These are phyloP conservation scores for Hyla sarda DNA, from an alignment of 2,113 vertebrate species.

Conservation along the genomic window DNA sequence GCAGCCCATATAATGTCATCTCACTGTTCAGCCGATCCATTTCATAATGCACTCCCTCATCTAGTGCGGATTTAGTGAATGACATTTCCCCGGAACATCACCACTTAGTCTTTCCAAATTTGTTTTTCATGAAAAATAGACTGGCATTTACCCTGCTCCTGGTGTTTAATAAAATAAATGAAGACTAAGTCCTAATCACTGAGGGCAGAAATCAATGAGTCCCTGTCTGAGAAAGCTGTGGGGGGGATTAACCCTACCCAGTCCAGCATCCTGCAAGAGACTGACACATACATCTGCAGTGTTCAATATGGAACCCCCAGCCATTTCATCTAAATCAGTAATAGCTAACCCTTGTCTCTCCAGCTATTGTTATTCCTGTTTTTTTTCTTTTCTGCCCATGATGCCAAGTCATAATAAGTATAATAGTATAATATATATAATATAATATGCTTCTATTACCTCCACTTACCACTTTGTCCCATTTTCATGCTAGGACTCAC, in stretches of 20 bases:
- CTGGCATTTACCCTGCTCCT: conserved; percentile 48
- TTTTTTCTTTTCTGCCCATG: too few relatives aligned
- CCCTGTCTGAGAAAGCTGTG: not conserved
- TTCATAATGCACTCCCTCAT: not conserved
- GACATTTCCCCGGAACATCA: conserved; percentile 19
- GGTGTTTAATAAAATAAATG: conserved; percentile 53
- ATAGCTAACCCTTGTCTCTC: too few relatives aligned
- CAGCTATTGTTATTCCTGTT: too few relatives aligned
- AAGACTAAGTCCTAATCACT: conserved; percentile 39
- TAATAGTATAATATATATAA: too few relatives aligned
- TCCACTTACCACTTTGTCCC: too few relatives aligned
- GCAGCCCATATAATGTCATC: not conserved
- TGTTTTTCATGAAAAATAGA: conserved; percentile 41
- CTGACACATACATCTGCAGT: not conserved
- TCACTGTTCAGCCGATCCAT: not conserved
- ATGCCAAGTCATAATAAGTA: too few relatives aligned
- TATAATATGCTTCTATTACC: too few relatives aligned
- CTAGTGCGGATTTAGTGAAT: not conserved
- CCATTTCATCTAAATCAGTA: too few relatives aligned
- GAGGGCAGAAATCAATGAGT: conserved; percentile 38
- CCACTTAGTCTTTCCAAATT: conserved; percentile 16
- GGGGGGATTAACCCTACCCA: not conserved
- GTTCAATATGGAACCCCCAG: too few relatives aligned
- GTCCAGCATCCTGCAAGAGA: not conserved
- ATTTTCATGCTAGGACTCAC: too few relatives aligned